Evolutionary conservation across 2,113 vertebrate genomes (phyloP), one percentile per base, ranked within the genome.

Genomic region (Stegastes partitus): DNA sequence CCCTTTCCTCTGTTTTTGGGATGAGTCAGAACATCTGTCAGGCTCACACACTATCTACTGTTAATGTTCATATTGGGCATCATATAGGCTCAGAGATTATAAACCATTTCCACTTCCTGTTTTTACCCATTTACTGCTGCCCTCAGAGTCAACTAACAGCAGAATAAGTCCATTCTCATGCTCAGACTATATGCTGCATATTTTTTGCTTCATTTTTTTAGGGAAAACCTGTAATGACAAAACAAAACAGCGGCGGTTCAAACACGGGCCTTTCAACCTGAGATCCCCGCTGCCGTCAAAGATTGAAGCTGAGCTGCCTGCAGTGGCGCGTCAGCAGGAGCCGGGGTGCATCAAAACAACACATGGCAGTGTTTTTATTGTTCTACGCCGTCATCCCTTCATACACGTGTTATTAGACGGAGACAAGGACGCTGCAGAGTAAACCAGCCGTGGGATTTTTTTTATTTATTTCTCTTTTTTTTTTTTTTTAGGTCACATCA

Each of bases 401-500:
- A 70, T 74, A 76, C 62, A 37, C 3, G 42, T 70, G 50, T 65
- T 79, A 61, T 65, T 66, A 65, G 55, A 28, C 49, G 39, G 21
- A 49, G 69, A 76, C 73, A 68, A 79, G 62, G 74, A 66, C 63
- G 69, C n/a, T 5, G 49, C 23, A 42, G 47, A 69, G 57, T 73
- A 81, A 79, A 83, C 31, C 45, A 76, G 23, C 23, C 21, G 25
- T 3, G 8, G 22, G 47, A 31, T 31, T 45, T 57, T 51, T 65
- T 28, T 34, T 34, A 4, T 8, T 34, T 34, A 4, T 34, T 34
- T 34, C 2, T 34, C 9, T 34, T 39, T 44, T 61, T 50, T 65
- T 23, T 31, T 37, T 51, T 51, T 86, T 76, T 67, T 68, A 79
- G 77, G 82, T 85, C 85, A 87, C 77, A 64, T 77, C 37, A 39